Evolutionary conservation across 2,797 vertebrate species (phyloP), one percentile per base, ranked within the genome.

Genomic region (Chrysocyon brachyurus): DNA sequence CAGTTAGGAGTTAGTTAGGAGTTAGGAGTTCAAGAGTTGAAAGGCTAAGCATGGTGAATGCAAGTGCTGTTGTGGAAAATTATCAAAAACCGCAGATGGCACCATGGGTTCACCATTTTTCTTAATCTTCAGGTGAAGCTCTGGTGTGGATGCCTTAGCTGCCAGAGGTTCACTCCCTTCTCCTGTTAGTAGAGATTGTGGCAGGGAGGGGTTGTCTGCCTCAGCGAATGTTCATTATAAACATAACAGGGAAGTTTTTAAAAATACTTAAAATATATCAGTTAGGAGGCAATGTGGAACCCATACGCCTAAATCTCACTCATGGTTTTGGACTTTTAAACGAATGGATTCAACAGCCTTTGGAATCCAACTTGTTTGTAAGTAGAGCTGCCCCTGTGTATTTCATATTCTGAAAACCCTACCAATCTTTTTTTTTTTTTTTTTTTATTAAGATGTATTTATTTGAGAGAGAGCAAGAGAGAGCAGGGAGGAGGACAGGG

Each of bases 131-230:
- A 86, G 68, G 66, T 79, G 46, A 75, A 75, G 49, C 52, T 79
- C 63, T 89, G 33, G 5, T 46, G 12, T 70, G 63, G 68, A 24
- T 72, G 79, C 79, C 78, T 91, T 83, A 49, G 64, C 90, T 81
- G 54, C 79, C 78, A 90, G 26, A 46, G 21, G 91, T 85, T 78
- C 89, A 94, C 90, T 77, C 96, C 92, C 96, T 94, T 92, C 94
- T 92, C n/a, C 82, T 97, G 95, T 87, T 88, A 81, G 52, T 84
- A 73, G 88, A 97, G 97, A 97, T 97, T 97, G 49, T 94, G 84
- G 24, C 73, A 61, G 70, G 94, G 75, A 78, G 81, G 59, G 31
- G 40, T 93, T 87, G 56, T 64, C 61, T 90, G 56, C 72, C 72
- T 96, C 52, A 40, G 77, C 68, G 92, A 73, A 87, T 85, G 46